A percentile compares a stretch with the other conserved stretches of the same genome.
Conservation (phyloP, 2,797 vertebrate species). For the Glyptemys insculpta region DNA sequence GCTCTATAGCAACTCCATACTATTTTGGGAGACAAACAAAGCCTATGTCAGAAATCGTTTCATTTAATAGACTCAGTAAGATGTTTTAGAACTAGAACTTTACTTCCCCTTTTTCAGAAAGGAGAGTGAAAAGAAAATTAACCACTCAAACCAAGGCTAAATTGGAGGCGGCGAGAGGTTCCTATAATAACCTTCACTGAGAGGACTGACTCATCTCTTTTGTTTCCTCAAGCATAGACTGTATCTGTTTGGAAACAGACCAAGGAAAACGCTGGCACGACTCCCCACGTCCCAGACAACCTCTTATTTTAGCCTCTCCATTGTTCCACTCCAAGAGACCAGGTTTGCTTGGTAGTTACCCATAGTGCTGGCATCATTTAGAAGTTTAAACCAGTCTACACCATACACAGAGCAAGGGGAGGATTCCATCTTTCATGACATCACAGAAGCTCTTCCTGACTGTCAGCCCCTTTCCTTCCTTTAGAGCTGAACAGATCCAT, state of each 20-base stretch:
- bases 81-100: not conserved
- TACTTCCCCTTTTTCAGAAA: not conserved
- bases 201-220: constrained; percentile 62
- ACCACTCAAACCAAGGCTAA: not conserved
- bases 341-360: constrained; percentile 9
- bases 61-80: not conserved
- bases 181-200: constrained; percentile 16
- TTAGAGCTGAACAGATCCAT: not conserved
- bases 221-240: constrained; percentile 68
- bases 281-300: constrained; percentile 57
- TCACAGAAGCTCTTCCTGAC: not conserved
- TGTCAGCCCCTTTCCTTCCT: not conserved
- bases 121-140: not conserved
- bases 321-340: constrained; percentile 27
- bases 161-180: constrained; percentile 19
- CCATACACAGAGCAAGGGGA: not conserved
- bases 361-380: not conserved
- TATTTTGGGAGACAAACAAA: not conserved
- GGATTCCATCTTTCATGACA: accelerated
- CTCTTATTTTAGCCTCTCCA: constrained; percentile 44
- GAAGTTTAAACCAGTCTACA: not conserved
- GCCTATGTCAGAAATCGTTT: not conserved
- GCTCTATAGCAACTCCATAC: not conserved
- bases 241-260: constrained; percentile 64
- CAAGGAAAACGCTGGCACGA: constrained; percentile 69